A percentile compares a stretch with the other conserved stretches of the same genome.
phyloP scores from a whole-genome alignment of 2,797 vertebrate genomes.

The Ceryle rudis region DNA sequence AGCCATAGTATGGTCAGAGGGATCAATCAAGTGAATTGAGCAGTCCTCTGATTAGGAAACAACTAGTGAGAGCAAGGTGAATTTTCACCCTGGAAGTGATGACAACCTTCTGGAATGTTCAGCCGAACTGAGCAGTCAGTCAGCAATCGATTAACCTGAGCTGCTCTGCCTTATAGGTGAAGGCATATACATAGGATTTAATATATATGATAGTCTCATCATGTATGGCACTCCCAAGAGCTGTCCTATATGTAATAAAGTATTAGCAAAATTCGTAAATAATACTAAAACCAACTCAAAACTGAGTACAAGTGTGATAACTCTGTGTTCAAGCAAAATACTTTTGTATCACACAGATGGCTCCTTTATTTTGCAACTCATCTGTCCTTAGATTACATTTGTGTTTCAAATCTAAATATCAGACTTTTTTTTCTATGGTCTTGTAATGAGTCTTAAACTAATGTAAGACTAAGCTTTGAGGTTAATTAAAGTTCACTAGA shows the following conservation, averaged over 20 bases:
- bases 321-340: background rate
- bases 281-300: background rate
- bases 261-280: background rate
- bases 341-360: background rate
- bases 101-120: background rate
- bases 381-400: background rate
- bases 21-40: slow-evolving; percentile 41
- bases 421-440: background rate
- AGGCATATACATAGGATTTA: background rate
- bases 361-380: background rate
- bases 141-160: slow-evolving; percentile 8
- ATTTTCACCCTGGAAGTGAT: slow-evolving; percentile 29
- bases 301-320: background rate
- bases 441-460: background rate
- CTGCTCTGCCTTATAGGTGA: background rate
- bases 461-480: background rate
- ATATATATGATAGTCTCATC: background rate
- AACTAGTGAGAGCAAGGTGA: background rate
- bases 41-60: slow-evolving; percentile 14
- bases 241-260: background rate
- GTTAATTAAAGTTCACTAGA: slow-evolving; percentile 56
- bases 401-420: background rate
- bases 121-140: background rate
- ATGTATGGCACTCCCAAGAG: background rate
- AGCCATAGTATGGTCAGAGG: background rate